These are phyloP conservation scores for Hypolimnas misippus DNA, from an alignment of 2,888 invertebrate genomes.

Conservation along the genomic window DNA sequence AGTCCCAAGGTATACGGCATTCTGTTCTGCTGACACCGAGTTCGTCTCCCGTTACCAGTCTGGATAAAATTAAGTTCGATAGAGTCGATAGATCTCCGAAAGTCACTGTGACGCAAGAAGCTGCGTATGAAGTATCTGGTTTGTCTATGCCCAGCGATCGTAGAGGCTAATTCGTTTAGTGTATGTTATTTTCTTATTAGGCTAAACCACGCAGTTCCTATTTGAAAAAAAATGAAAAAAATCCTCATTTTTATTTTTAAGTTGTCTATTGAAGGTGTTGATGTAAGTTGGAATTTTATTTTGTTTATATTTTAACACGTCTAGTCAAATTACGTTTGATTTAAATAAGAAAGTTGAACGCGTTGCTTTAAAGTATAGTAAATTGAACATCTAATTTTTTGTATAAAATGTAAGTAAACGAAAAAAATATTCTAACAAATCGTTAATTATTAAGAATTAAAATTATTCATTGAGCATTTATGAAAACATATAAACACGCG, in stretches of 20 bases:
- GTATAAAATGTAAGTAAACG: not conserved
- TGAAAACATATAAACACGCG: not conserved
- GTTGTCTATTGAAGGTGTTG: slow-evolving; percentile 15
- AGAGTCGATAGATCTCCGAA: slow-evolving; percentile 63
- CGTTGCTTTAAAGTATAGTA: not conserved
- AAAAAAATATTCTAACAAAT: not conserved
- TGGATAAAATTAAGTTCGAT: slow-evolving; percentile 63
- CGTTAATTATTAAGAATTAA: not conserved
- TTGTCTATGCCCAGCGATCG: slow-evolving; percentile 41
- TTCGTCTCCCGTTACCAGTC: slow-evolving; percentile 69
- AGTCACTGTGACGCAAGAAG: slow-evolving; percentile 61
- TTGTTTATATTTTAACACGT: slow-evolving; percentile 9
- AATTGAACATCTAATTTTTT: not conserved
- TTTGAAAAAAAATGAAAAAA: slow-evolving; percentile 28
- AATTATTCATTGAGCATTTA: not conserved
- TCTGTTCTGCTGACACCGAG: slow-evolving; percentile 79
- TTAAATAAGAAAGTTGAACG: not conserved
- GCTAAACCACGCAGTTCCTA: slow-evolving; percentile 42
- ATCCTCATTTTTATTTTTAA: slow-evolving; percentile 27
- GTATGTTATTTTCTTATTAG: slow-evolving; percentile 9
- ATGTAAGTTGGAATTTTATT: slow-evolving; percentile 4
- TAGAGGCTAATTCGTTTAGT: slow-evolving; percentile 45
- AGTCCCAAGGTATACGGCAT: slow-evolving; percentile 48
- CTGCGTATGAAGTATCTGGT: slow-evolving; percentile 51
- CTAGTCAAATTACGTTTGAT: slow-evolving; percentile 17